Evolutionary conservation across 2,113 vertebrate species (phyloP), one percentile per base, ranked within the genome.

Genomic region (Rana temporaria): DNA sequence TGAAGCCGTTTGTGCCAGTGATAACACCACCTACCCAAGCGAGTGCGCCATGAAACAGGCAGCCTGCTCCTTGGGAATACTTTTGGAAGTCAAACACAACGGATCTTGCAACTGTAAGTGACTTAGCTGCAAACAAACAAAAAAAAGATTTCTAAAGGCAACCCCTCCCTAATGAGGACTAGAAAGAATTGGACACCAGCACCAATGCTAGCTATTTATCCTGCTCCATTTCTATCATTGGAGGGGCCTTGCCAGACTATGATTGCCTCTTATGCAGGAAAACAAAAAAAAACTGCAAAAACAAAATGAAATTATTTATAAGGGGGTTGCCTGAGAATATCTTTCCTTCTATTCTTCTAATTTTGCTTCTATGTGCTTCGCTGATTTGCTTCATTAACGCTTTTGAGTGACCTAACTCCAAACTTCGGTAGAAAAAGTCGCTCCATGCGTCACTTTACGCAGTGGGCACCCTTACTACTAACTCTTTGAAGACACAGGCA

Each of bases 31-130:
- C 16, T 99, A 99, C 12, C 96, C 97, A 85, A 99, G 96, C 63
- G 96, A 98, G 86, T 99, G 98, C 80, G 96, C 95, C 91, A 99
- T 99, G 97, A 97, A 97, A 91, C 96, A 97, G 81, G 96, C 97
- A 57, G 97, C 97, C 87, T 99, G 98, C 88, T 96, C 97, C 72
- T 87, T 95, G 88, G 96, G 98, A 56, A 91, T 94, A 86, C 92
- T 98, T 87, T 94, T 99, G 90, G 98, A 99, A 91, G 96, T 99
- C 85, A 99, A 99, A 90, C 98, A 99, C 89, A 93, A 95, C 0
- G 97, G 98, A 95, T 98, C 96, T 93, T 99, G 98, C 94, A 99
- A 99, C 94, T 99, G 98, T 99, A 99, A 99, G 97, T 99, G 96
- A 90, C 91, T 91, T 90, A 86, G 42, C 90, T 90, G 87, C 88